Evolutionary conservation across 2,113 vertebrate species (phyloP).

Genomic region (Protobothrops flavoviridis): DNA sequence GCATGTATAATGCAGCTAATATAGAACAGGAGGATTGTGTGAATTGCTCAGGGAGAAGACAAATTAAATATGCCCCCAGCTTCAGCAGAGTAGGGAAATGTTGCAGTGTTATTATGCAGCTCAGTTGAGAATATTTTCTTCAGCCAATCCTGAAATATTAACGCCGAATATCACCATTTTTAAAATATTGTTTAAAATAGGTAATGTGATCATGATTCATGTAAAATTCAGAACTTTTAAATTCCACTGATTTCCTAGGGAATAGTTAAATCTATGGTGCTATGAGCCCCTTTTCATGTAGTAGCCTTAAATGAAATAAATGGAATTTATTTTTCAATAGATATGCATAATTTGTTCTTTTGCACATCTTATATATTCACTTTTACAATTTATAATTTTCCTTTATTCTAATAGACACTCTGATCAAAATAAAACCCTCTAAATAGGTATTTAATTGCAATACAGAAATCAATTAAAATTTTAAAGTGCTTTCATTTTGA

Average conservation of each 20-base stretch:
- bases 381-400: neutral
- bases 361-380: neutral
- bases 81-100: neutral
- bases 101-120: neutral
- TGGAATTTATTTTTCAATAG: neutral
- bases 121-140: neutral
- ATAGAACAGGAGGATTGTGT: slow-evolving; percentile 5
- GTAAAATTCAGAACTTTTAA: neutral
- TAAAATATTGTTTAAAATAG: neutral
- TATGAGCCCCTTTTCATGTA: neutral
- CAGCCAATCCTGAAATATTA: neutral
- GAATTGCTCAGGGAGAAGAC: neutral
- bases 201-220: neutral
- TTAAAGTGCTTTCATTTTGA: neutral
- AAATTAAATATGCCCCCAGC: slow-evolving; percentile 7
- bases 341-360: neutral
- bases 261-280: neutral
- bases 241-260: neutral
- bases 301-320: neutral
- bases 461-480: neutral
- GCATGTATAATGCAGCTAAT: neutral
- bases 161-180: neutral
- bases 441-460: neutral
- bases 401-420: neutral
- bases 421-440: neutral